Conservation (phyloP, 2,888 invertebrate species). For the Rhodophaea formosa region DNA sequence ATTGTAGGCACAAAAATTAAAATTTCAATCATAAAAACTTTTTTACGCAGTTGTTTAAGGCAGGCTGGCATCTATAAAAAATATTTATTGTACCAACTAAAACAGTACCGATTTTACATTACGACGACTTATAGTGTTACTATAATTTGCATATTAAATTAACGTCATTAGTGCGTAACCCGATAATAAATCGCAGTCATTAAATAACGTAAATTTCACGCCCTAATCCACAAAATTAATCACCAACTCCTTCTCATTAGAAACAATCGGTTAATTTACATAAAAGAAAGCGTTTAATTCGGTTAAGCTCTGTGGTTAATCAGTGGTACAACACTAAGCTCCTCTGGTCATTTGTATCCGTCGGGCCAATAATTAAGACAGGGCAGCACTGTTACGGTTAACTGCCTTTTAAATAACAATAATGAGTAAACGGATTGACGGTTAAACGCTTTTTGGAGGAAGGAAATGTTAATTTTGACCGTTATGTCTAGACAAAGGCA, state of each 20-base stretch:
- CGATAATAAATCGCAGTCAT: slow-evolving; percentile 34
- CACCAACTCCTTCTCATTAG: slow-evolving; percentile 43
- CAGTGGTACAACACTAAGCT: slow-evolving; percentile 62
- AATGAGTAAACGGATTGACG: slow-evolving; percentile 59
- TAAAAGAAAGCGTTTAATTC: slow-evolving; percentile 75
- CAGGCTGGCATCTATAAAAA: too few relatives aligned
- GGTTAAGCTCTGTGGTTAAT: slow-evolving; percentile 68
- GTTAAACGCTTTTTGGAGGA: slow-evolving; percentile 50
- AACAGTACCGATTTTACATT: too few relatives aligned
- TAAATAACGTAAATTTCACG: slow-evolving; percentile 39
- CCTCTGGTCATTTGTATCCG: slow-evolving; percentile 71
- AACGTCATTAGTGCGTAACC: neutral
- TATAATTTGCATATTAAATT: too few relatives aligned
- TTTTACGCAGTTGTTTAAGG: neutral
- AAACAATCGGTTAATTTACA: slow-evolving; percentile 72
- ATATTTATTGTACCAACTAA: too few relatives aligned
- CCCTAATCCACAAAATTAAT: slow-evolving; percentile 51
- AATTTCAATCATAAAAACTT: too few relatives aligned
- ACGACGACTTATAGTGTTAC: too few relatives aligned
- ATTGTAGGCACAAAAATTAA: too few relatives aligned
- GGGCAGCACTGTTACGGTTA: slow-evolving; percentile 59
- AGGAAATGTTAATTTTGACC: slow-evolving; percentile 7
- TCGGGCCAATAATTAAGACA: slow-evolving; percentile 70
- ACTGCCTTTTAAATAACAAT: slow-evolving; percentile 65
- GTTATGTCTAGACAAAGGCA: slow-evolving; percentile 47